phyloP scores from a whole-genome alignment of 2,797 vertebrate species.

The Neomorphus geoffroyi region DNA sequence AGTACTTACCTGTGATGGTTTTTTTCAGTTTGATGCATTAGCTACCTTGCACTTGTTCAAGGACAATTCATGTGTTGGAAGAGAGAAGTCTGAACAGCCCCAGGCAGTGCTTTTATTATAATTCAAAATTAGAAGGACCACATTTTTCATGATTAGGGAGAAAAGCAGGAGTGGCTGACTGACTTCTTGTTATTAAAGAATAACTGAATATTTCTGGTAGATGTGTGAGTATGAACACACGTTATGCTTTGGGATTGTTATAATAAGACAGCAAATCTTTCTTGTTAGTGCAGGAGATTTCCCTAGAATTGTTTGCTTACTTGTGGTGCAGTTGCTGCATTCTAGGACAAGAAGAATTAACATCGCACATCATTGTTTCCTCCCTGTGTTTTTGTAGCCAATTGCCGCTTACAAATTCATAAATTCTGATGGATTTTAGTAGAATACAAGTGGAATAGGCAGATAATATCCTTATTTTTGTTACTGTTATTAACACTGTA shows the following conservation, averaged over 20 bases:
- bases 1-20: background rate
- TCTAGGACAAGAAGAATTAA: background rate
- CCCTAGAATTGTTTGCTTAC: background rate
- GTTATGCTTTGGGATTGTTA: background rate
- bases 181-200: background rate
- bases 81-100: background rate
- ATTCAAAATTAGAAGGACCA: conserved; percentile 17
- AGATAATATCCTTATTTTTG: background rate
- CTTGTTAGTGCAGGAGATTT: background rate
- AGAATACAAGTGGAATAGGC: background rate
- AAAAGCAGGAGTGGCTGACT: conserved; percentile 8
- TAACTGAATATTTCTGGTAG: conserved; percentile 10
- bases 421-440: background rate
- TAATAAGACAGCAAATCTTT: conserved; percentile 1
- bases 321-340: background rate
- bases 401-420: background rate
- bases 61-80: background rate
- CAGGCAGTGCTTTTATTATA: background rate
- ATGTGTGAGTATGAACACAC: background rate
- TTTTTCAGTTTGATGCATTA: conserved; percentile 5
- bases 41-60: conserved; percentile 35
- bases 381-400: background rate
- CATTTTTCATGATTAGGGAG: conserved; percentile 59
- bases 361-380: background rate
- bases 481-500: background rate